These are phyloP conservation scores for Poicephalus meyeri DNA, from an alignment of 2,113 vertebrate species.

Conservation along the genomic window DNA sequence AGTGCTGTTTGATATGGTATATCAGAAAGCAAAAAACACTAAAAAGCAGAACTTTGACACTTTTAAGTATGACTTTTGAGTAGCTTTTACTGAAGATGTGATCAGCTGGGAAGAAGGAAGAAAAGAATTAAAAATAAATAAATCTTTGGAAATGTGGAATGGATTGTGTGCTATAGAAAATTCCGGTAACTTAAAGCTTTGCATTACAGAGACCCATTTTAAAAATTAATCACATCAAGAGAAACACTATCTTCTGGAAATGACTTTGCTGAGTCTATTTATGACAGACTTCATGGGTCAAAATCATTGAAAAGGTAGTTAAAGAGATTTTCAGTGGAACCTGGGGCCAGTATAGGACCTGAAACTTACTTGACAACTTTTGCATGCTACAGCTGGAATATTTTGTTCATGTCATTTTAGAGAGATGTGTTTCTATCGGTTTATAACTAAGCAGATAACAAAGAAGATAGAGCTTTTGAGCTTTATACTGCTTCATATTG, in stretches of 20 bases:
- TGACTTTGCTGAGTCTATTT: not conserved
- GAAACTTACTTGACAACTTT: not conserved
- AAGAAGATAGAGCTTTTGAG: not conserved
- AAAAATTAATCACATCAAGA: conserved; percentile 19
- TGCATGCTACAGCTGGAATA: not conserved
- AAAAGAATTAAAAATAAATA: not conserved
- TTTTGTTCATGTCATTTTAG: not conserved
- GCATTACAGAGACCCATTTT: not conserved
- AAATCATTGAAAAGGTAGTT: not conserved
- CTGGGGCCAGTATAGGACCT: not conserved
- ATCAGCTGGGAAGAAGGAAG: not conserved
- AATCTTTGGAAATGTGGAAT: not conserved
- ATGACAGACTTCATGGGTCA: not conserved
- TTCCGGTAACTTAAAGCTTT: conserved; percentile 17
- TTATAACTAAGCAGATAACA: not conserved
- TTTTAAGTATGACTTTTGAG: not conserved
- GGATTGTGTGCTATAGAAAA: not conserved
- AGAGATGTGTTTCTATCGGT: not conserved
- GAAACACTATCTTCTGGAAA: conserved; percentile 42
- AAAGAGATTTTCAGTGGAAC: not conserved
- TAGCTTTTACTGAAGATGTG: not conserved
- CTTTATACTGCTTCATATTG: not conserved
- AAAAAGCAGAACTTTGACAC: not conserved
- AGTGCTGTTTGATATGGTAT: not conserved
- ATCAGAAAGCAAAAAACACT: not conserved